A percentile compares a stretch with the other conserved stretches of the same genome.
phyloP scores from a whole-genome alignment of 1,140 invertebrate genomes.

The Anagrus nilaparvatae region DNA sequence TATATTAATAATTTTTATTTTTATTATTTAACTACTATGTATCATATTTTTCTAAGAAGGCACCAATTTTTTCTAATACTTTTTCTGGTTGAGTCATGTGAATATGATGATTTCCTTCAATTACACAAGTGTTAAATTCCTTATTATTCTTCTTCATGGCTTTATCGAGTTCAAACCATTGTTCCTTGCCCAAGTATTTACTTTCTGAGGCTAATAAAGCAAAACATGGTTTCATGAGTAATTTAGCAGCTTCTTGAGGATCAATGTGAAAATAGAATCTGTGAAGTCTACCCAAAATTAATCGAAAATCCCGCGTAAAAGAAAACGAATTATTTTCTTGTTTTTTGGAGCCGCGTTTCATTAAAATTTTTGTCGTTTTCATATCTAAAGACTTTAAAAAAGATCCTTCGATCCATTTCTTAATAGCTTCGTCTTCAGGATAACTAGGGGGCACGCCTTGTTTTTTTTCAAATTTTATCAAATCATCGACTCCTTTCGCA shows the following conservation, averaged over 20 bases:
- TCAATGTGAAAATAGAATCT: slow-evolving; percentile 40
- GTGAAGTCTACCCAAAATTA: slow-evolving; percentile 41
- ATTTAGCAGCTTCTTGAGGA: slow-evolving; percentile 39
- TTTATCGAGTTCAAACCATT: slow-evolving; percentile 41
- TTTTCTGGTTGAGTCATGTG: slow-evolving; percentile 59
- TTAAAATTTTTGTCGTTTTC: slow-evolving; percentile 44
- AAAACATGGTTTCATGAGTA: slow-evolving; percentile 46
- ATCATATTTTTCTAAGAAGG: slow-evolving; percentile 48
- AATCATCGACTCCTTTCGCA: slow-evolving; percentile 35
- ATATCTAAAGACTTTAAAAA: slow-evolving; percentile 40
- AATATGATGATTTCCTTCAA: slow-evolving; percentile 65
- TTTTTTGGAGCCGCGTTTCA: slow-evolving; percentile 45
- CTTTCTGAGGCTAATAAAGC: slow-evolving; percentile 48
- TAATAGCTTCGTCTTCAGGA: slow-evolving; percentile 45
- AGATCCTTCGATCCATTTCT: slow-evolving; percentile 42
- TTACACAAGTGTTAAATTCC: slow-evolving; percentile 49
- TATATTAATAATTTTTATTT: too few species aligned
- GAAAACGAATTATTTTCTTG: slow-evolving; percentile 48
- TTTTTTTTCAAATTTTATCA: slow-evolving; percentile 38
- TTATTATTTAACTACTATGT: too few species aligned
- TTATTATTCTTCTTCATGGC: slow-evolving; percentile 44
- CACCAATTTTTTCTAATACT: slow-evolving; percentile 45
- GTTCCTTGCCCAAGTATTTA: slow-evolving; percentile 41
- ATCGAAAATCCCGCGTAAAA: slow-evolving; percentile 48
- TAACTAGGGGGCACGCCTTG: slow-evolving; percentile 50